phyloP scores from a whole-genome alignment of 1,140 invertebrate genomes.

The Plectus sambesii region DNA sequence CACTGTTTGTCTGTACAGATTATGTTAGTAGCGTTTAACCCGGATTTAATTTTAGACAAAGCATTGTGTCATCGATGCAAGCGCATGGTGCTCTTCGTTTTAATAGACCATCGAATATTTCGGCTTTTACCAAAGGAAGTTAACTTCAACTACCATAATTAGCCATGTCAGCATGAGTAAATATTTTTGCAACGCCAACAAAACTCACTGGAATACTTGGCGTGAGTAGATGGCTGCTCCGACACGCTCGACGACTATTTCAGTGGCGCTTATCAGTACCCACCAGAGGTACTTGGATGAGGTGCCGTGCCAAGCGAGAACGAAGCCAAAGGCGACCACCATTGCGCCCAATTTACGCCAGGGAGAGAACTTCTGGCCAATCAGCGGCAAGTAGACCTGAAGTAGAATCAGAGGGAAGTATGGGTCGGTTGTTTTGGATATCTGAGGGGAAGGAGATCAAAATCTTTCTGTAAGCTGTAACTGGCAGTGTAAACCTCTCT shows the following conservation, averaged over 20 bases:
- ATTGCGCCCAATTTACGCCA: constrained; percentile 60
- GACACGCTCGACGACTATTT: constrained; percentile 34
- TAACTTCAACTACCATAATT: too few species aligned
- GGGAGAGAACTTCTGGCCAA: constrained; percentile 31
- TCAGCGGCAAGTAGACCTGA: constrained; percentile 65
- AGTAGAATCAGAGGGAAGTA: constrained; percentile 43
- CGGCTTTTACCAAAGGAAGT: too few species aligned
- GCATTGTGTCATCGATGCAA: too few species aligned
- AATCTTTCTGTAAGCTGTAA: too few species aligned
- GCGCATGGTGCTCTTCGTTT: too few species aligned
- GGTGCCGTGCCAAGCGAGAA: constrained; percentile 78
- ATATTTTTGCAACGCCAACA: too few species aligned
- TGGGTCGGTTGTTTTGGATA: constrained; percentile 4
- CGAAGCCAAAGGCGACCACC: constrained; percentile 67
- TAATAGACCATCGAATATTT: too few species aligned
- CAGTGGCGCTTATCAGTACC: constrained; percentile 47
- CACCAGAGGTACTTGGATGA: constrained; percentile 66
- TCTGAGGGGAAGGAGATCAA: not conserved
- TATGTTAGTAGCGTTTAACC: too few species aligned
- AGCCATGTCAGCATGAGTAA: too few species aligned
- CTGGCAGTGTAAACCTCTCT: too few species aligned
- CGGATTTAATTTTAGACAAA: too few species aligned
- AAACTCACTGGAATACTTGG: too few species aligned
- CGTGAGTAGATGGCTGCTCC: constrained; percentile 25
- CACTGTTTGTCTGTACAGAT: constrained; percentile 13